A percentile compares a stretch with the other conserved stretches of the same genome.
Evolutionary conservation across 2,797 vertebrate genomes (phyloP).

Genomic region (Botia almorhae): DNA sequence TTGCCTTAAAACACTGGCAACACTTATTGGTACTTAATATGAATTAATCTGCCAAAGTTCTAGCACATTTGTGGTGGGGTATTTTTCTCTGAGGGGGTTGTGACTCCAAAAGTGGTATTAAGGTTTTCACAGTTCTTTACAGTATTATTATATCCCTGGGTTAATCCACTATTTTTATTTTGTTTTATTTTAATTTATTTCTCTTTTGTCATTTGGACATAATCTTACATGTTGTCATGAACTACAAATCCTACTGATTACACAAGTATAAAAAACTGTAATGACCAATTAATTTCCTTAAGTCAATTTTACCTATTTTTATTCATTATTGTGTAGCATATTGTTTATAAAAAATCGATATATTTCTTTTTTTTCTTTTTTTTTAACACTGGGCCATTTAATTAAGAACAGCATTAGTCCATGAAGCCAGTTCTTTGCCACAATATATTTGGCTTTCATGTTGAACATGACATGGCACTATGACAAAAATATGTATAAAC

Average conservation of each 20-base stretch:
- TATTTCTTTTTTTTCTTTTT: conserved; percentile 9
- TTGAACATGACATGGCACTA: conserved; percentile 79
- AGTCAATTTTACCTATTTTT: conserved; percentile 43
- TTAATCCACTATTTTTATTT: conserved; percentile 55
- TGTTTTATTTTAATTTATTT: conserved; percentile 30
- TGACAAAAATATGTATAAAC: conserved; percentile 63
- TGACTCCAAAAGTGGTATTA: conserved; percentile 46
- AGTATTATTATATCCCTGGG: conserved; percentile 59
- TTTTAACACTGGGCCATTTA: conserved; percentile 72
- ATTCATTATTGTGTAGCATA: conserved; percentile 67
- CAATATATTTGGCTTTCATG: conserved; percentile 74
- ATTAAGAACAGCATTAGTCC: conserved; percentile 70
- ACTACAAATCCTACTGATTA: conserved; percentile 58
- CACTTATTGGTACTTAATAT: conserved; percentile 53
- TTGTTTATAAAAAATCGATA: conserved; percentile 26
- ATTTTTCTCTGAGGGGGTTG: conserved; percentile 42
- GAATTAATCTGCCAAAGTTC: conserved; percentile 68
- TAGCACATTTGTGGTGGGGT: conserved; percentile 55
- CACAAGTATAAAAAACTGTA: conserved; percentile 39
- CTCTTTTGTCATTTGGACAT: conserved; percentile 12
- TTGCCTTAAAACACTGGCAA: conserved; percentile 38
- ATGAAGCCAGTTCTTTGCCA: conserved; percentile 70
- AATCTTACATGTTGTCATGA: conserved; percentile 32
- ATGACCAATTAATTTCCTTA: conserved; percentile 38
- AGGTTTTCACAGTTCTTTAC: conserved; percentile 47